Percentiles rank a stretch among this genome's conserved stretches.
Evolutionary conservation across 2,888 invertebrate genomes (phyloP).

Genomic region (Sesia bembeciformis): DNA sequence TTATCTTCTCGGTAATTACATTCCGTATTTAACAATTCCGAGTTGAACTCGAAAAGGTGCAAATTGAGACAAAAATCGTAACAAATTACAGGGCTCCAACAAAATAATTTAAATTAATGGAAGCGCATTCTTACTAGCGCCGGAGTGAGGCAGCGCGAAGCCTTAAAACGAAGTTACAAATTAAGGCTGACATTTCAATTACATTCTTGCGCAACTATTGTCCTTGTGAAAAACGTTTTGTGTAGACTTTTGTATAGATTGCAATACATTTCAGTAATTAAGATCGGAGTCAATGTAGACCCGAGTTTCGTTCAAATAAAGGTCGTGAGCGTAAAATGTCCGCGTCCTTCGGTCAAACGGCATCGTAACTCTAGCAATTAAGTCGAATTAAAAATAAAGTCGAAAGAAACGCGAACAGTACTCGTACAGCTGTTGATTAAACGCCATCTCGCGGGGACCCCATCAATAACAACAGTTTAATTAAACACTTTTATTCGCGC

Average conservation of each 20-base stretch:
- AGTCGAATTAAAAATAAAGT: slow-evolving; percentile 68
- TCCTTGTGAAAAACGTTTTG: slow-evolving; percentile 20
- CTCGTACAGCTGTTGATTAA: slow-evolving; percentile 56
- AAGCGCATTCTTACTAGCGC: slow-evolving; percentile 32
- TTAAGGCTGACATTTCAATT: slow-evolving; percentile 66
- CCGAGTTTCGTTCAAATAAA: slow-evolving; percentile 32
- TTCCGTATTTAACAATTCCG: slow-evolving; percentile 24
- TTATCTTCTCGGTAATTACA: slow-evolving; percentile 20
- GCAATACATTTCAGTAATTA: slow-evolving; percentile 27
- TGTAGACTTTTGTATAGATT: neutral
- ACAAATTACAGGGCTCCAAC: slow-evolving; percentile 6
- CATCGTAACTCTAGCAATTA: slow-evolving; percentile 66
- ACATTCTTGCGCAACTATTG: slow-evolving; percentile 65
- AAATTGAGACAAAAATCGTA: slow-evolving; percentile 32
- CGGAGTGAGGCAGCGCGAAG: slow-evolving; percentile 16
- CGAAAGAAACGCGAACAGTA: slow-evolving; percentile 32
- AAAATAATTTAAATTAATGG: slow-evolving; percentile 46
- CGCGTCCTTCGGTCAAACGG: slow-evolving; percentile 34
- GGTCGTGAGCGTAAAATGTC: slow-evolving; percentile 45
- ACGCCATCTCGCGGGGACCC: slow-evolving; percentile 67
- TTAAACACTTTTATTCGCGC: slow-evolving; percentile 69
- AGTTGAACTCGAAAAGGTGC: slow-evolving; percentile 18
- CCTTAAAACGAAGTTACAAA: slow-evolving; percentile 54
- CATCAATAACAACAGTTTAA: slow-evolving; percentile 73
- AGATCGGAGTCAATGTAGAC: slow-evolving; percentile 25